Evolutionary conservation across 2,797 vertebrate species (phyloP).

Genomic region (Oryzias sinensis): DNA sequence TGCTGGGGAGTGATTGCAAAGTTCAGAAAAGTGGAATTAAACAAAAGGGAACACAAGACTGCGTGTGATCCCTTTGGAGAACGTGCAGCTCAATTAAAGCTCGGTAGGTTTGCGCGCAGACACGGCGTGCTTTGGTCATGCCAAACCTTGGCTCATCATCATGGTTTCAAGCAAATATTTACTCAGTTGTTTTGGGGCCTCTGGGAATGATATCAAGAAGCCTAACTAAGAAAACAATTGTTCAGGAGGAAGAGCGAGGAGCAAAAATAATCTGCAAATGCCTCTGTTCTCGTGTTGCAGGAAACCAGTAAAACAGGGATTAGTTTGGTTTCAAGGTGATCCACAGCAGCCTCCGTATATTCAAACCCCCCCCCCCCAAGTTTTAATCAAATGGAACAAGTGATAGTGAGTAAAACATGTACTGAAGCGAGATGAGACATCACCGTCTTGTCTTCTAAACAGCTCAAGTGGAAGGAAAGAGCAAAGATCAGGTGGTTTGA

Average conservation of each 20-base stretch:
- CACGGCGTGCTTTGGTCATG: constrained; percentile 21
- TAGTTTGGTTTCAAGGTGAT: constrained; percentile 73
- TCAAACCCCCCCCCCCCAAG: constrained; percentile 60
- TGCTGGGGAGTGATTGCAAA: constrained; percentile 49
- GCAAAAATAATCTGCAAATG: constrained; percentile 33
- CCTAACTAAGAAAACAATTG: constrained; percentile 58
- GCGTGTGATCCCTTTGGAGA: constrained; percentile 44
- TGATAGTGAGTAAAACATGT: constrained; percentile 43
- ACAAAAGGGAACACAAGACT: constrained; percentile 37
- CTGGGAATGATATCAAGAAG: constrained; percentile 51
- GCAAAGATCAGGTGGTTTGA: constrained; percentile 71
- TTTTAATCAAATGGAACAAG: constrained; percentile 31
- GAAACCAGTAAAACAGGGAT: constrained; percentile 50
- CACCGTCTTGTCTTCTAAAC: constrained; percentile 32
- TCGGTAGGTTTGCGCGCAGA: constrained; percentile 36
- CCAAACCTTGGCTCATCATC: constrained; percentile 52
- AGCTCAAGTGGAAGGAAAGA: constrained; percentile 67
- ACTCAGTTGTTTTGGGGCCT: constrained; percentile 53
- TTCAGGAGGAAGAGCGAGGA: constrained; percentile 43
- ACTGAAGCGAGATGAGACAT: constrained; percentile 7
- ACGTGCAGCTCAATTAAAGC: constrained; percentile 63
- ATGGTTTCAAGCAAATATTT: constrained; percentile 61
- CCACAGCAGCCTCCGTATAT: constrained; percentile 41
- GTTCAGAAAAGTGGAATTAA: constrained; percentile 59
- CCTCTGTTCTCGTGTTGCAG: constrained; percentile 28